phyloP scores from a whole-genome alignment of 2,113 vertebrate species.

The Excalfactoria chinensis region DNA sequence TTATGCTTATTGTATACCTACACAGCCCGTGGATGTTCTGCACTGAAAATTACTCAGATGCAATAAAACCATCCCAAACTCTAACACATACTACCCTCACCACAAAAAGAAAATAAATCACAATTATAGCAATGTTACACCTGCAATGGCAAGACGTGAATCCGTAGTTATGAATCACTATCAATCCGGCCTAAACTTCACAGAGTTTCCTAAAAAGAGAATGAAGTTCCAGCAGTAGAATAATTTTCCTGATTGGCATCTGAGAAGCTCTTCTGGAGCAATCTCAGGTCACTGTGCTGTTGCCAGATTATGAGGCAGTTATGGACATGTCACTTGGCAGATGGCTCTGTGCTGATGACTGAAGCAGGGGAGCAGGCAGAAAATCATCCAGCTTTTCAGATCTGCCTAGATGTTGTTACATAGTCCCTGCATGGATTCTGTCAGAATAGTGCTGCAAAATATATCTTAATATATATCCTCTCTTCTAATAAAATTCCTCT shows the following conservation, averaged over 20 bases:
- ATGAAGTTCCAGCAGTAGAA: not conserved
- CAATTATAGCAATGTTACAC: rapidly evolving
- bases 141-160: not conserved
- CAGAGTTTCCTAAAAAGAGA: not conserved
- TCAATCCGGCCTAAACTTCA: not conserved
- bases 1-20: not conserved
- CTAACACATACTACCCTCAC: not conserved
- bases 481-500: not conserved
- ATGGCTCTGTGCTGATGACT: not conserved
- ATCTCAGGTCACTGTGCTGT: not conserved
- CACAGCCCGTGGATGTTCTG: not conserved
- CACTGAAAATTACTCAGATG: not conserved
- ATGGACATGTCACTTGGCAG: not conserved
- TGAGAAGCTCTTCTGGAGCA: not conserved
- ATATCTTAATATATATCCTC: not conserved
- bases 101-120: not conserved
- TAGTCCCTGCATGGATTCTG: not conserved
- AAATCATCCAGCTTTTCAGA: not conserved
- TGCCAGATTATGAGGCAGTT: not conserved
- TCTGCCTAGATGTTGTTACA: not conserved
- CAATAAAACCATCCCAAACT: not conserved
- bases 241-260: not conserved
- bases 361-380: not conserved
- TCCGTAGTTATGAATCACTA: not conserved
- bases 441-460: not conserved